Conservation (phyloP, 1,140 invertebrate species). For the Heterodera carotae region DNA sequence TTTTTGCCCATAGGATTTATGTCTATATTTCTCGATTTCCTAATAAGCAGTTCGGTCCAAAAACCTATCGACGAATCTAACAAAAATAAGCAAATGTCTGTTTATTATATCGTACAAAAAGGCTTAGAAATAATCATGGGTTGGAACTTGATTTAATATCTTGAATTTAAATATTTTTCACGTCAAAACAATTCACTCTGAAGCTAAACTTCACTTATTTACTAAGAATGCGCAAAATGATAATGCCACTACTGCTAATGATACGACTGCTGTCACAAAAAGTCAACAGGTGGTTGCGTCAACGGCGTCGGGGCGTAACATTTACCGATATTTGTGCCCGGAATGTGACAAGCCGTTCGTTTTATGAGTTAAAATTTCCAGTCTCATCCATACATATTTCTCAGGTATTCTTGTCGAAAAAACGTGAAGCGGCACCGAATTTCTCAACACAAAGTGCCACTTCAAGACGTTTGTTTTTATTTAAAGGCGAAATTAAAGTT, state of each 20-base stretch:
- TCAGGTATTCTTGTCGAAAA: slow-evolving; percentile 56
- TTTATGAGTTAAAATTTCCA: slow-evolving; percentile 6
- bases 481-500: too few species aligned
- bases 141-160: too few species aligned
- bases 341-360: slow-evolving; percentile 49
- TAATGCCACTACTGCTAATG: not conserved
- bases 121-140: too few species aligned
- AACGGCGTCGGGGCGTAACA: slow-evolving; percentile 14
- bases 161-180: too few species aligned
- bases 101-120: too few species aligned
- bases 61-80: too few species aligned
- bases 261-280: not conserved
- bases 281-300: not conserved
- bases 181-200: too few species aligned
- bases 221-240: not conserved
- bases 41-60: too few species aligned
- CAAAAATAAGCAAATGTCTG: too few species aligned
- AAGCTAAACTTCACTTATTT: too few species aligned
- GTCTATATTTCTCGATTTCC: too few species aligned
- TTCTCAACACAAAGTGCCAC: slow-evolving; percentile 52
- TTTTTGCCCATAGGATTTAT: too few species aligned
- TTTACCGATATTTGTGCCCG: slow-evolving; percentile 43
- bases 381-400: not conserved
- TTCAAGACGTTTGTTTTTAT: slow-evolving; percentile 27
- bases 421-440: slow-evolving; percentile 57